phyloP scores from a whole-genome alignment of 2,888 invertebrate species.

The Hypomecis atomaria region DNA sequence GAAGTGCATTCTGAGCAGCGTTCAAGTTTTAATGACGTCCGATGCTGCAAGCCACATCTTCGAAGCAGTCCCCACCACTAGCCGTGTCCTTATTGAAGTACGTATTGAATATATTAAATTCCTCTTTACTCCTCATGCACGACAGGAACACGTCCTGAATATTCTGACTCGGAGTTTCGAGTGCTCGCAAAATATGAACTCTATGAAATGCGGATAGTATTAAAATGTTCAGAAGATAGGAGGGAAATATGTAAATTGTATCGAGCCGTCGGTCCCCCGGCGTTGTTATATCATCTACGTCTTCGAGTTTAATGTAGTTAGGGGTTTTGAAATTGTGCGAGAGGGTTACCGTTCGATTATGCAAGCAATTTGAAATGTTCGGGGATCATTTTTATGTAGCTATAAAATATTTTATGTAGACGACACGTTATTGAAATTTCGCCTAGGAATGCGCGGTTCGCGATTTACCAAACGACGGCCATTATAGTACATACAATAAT shows the following conservation, averaged over 20 bases:
- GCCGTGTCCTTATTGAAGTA: slow-evolving; percentile 11
- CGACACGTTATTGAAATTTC: slow-evolving; percentile 40
- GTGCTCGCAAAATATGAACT: slow-evolving; percentile 36
- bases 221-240: slow-evolving; percentile 43
- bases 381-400: slow-evolving; percentile 42
- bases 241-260: slow-evolving; percentile 45
- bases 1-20: slow-evolving; percentile 33
- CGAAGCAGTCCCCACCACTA: slow-evolving; percentile 12
- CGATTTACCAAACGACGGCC: slow-evolving; percentile 12
- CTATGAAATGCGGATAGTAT: slow-evolving; percentile 44
- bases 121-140: slow-evolving; percentile 28
- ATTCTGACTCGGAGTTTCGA: slow-evolving; percentile 32
- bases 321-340: slow-evolving; percentile 41
- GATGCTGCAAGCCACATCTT: slow-evolving; percentile 22
- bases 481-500: slow-evolving; percentile 22
- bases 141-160: slow-evolving; percentile 28
- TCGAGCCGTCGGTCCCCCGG: slow-evolving; percentile 35
- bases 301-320: slow-evolving; percentile 44
- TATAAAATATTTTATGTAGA: slow-evolving; percentile 41
- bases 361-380: slow-evolving; percentile 41
- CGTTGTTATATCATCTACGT: slow-evolving; percentile 41
- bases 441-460: slow-evolving; percentile 27
- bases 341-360: slow-evolving; percentile 43
- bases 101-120: slow-evolving; percentile 36
- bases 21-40: slow-evolving; percentile 39